Conservation (phyloP, 2,113 vertebrate species). For the Beaufortia kweichowensis region DNA sequence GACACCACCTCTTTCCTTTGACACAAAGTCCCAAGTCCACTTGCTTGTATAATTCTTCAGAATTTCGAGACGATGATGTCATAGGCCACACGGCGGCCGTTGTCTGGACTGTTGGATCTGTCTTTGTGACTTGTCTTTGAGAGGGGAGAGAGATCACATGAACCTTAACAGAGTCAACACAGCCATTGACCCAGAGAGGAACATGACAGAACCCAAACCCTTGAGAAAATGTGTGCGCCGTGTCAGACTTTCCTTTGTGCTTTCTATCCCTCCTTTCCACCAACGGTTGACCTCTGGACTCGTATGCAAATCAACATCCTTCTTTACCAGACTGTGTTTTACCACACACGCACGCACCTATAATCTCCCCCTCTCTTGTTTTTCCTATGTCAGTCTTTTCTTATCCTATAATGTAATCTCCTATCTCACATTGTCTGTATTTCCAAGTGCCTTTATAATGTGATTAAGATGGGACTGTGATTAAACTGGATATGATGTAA, state of each 20-base stretch:
- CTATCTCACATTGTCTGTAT: no score
- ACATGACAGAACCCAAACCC: not conserved
- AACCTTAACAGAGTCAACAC: constrained; percentile 34
- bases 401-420: no score
- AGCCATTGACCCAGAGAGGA: not conserved
- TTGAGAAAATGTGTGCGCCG: not conserved
- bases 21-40: constrained; percentile 36
- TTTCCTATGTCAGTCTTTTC: no score
- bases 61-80: constrained; percentile 34
- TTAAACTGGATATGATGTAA: no score
- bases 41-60: constrained; percentile 38
- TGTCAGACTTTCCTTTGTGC: constrained; percentile 15
- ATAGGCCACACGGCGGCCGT: constrained; percentile 24
- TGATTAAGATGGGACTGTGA: no score
- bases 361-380: no score
- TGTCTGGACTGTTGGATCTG: constrained; percentile 20
- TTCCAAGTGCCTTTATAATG: no score
- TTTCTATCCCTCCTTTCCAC: constrained; percentile 10
- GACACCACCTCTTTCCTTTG: not conserved
- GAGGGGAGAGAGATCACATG: constrained; percentile 28
- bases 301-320: constrained; percentile 41
- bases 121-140: constrained; percentile 5
- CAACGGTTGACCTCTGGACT: constrained; percentile 29
- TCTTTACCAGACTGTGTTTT: not conserved
- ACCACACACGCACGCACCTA: not conserved